phyloP scores from a whole-genome alignment of 2,888 invertebrate species.

The Deilephila porcellus region DNA sequence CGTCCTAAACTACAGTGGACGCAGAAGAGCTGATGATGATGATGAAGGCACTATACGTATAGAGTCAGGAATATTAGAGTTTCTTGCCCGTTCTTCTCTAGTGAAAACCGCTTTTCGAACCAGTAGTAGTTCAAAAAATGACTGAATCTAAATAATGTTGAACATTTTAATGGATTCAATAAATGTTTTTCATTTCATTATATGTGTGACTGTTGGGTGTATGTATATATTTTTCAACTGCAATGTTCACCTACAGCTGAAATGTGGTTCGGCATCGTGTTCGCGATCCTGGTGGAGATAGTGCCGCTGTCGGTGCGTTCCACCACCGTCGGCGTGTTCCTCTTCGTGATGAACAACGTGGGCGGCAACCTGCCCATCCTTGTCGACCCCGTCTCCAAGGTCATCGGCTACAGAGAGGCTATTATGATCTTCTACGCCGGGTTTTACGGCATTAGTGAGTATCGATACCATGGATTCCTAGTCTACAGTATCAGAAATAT shows the following conservation, averaged over 20 bases:
- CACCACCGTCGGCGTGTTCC: slow-evolving; percentile 93
- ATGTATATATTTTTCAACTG: neutral
- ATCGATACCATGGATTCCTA: neutral
- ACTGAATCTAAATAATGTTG: too few species aligned
- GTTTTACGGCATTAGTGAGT: slow-evolving; percentile 93
- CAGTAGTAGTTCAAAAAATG: too few species aligned
- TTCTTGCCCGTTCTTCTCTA: too few species aligned
- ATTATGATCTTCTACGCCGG: slow-evolving; percentile 95
- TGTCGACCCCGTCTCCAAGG: slow-evolving; percentile 93
- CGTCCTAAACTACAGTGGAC: too few species aligned
- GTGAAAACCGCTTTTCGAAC: too few species aligned
- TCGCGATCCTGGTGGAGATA: slow-evolving; percentile 95
- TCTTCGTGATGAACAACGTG: slow-evolving; percentile 97
- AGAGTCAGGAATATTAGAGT: too few species aligned
- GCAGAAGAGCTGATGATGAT: too few species aligned
- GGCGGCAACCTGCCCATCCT: slow-evolving; percentile 95
- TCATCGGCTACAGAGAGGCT: slow-evolving; percentile 92
- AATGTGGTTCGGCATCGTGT: slow-evolving; percentile 97
- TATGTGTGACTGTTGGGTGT: too few species aligned
- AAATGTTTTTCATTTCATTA: too few species aligned
- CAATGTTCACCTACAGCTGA: slow-evolving; percentile 86
- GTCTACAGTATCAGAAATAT: neutral
- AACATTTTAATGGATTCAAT: too few species aligned
- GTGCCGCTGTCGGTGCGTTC: slow-evolving; percentile 92
- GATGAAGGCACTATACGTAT: too few species aligned